These are phyloP conservation scores for Heliocidaris erythrogramma DNA, from an alignment of 35 echinoderm and acorn worm genomes.

Conservation along the genomic window DNA sequence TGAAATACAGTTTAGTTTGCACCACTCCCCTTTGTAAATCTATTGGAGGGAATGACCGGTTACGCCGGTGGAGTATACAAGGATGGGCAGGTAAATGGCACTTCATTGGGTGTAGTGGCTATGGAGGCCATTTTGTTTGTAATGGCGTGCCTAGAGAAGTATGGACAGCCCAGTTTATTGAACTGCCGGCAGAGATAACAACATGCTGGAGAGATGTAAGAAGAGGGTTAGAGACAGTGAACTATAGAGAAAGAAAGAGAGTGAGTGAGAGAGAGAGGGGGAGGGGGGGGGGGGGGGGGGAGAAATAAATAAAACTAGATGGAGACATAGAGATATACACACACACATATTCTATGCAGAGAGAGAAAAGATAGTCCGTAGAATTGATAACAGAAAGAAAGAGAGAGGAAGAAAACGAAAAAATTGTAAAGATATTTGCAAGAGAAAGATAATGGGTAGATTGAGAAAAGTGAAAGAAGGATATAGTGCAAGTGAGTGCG, in stretches of 20 bases:
- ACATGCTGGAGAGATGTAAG: background rate
- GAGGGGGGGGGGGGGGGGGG: background rate
- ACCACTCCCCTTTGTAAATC: background rate
- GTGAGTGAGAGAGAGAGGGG: background rate
- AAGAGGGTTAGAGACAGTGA: background rate
- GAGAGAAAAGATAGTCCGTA: no score
- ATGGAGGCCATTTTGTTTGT: background rate
- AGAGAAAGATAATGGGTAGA: no score
- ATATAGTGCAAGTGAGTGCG: no score
- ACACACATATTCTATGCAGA: no score
- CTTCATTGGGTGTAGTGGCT: background rate
- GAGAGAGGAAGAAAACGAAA: background rate
- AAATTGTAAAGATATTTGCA: background rate
- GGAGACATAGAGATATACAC: background rate
- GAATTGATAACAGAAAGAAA: background rate
- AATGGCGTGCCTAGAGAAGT: background rate
- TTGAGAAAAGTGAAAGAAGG: no score
- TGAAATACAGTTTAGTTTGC: no score
- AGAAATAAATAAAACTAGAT: background rate
- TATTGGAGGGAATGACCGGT: background rate
- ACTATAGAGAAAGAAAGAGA: background rate
- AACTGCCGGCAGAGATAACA: background rate
- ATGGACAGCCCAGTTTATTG: constrained; percentile 8
- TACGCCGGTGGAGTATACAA: background rate
- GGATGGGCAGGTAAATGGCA: background rate